A percentile compares a stretch with the other conserved stretches of the same genome.
Evolutionary conservation across 1,140 invertebrate genomes (phyloP).

Genomic region (Drosophila mauritiana): DNA sequence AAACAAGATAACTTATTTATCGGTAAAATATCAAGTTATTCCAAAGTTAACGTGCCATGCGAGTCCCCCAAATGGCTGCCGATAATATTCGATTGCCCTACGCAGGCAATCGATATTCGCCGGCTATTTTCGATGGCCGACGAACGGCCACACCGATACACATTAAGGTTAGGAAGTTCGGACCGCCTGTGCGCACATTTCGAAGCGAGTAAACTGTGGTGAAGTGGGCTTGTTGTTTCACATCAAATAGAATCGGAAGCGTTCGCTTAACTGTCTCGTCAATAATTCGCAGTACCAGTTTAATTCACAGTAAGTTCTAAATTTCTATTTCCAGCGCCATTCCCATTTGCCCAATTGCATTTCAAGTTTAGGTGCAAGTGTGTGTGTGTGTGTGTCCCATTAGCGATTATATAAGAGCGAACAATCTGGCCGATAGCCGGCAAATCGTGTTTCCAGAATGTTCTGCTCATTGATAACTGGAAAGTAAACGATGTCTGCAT

Average conservation of each 20-base stretch:
- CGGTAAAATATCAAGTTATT: too few species aligned
- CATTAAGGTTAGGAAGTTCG: conserved; percentile 46
- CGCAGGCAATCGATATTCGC: background rate
- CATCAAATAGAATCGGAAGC: conserved; percentile 55
- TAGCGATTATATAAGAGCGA: conserved; percentile 59
- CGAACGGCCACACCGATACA: background rate
- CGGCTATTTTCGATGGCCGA: background rate
- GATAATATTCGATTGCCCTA: background rate
- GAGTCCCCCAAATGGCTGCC: background rate
- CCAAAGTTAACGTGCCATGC: background rate
- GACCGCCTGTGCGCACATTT: conserved; percentile 50
- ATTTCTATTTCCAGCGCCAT: background rate
- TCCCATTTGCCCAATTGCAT: conserved; percentile 4
- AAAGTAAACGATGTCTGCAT: conserved; percentile 4
- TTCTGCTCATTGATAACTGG: conserved; percentile 40
- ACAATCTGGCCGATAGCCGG: conserved; percentile 37
- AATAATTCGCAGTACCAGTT: conserved; percentile 33
- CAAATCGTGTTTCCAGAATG: conserved; percentile 56
- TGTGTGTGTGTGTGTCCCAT: conserved; percentile 9
- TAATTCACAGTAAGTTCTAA: conserved; percentile 59
- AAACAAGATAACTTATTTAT: background rate
- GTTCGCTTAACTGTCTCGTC: conserved; percentile 31
- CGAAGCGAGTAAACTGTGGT: conserved; percentile 22
- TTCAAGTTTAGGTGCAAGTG: background rate
- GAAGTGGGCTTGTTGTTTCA: conserved; percentile 70